Evolutionary conservation across 2,113 vertebrate species (phyloP).

Genomic region (Periophthalmodon schlosseri): DNA sequence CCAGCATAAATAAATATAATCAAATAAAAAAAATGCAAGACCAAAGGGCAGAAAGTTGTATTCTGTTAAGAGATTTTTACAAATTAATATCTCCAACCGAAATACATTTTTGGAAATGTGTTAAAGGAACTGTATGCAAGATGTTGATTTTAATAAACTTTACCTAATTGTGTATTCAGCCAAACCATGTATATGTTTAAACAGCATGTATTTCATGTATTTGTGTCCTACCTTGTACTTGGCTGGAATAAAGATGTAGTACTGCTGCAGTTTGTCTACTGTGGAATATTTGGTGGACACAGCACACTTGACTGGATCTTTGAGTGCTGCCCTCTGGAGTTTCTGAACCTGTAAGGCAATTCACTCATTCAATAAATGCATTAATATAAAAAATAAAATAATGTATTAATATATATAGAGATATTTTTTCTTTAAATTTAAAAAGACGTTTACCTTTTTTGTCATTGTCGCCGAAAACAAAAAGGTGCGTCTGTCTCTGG

Average conservation of each 20-base stretch:
- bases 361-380: not conserved
- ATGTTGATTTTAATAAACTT: too few species aligned
- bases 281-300: constrained; percentile 97
- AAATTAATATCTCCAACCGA: too few species aligned
- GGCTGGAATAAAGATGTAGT: constrained; percentile 94
- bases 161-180: too few species aligned
- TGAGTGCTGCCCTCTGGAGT: constrained; percentile 92
- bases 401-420: too few species aligned
- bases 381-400: too few species aligned
- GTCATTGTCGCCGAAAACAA: constrained; percentile 99
- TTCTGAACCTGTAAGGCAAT: constrained; percentile 88
- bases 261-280: constrained; percentile 97
- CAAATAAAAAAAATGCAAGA: too few species aligned
- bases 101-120: too few species aligned
- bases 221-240: constrained; percentile 89
- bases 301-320: constrained; percentile 93
- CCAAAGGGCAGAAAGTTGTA: too few species aligned
- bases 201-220: not conserved
- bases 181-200: too few species aligned
- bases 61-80: too few species aligned
- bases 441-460: constrained; percentile 84
- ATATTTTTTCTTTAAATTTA: too few species aligned
- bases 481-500: constrained; percentile 91
- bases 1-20: not conserved
- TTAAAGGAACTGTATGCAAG: too few species aligned